A percentile compares a stretch with the other conserved stretches of the same genome.
Conservation (phyloP, 2,797 vertebrate genomes). For the Danio jaintianensis region DNA sequence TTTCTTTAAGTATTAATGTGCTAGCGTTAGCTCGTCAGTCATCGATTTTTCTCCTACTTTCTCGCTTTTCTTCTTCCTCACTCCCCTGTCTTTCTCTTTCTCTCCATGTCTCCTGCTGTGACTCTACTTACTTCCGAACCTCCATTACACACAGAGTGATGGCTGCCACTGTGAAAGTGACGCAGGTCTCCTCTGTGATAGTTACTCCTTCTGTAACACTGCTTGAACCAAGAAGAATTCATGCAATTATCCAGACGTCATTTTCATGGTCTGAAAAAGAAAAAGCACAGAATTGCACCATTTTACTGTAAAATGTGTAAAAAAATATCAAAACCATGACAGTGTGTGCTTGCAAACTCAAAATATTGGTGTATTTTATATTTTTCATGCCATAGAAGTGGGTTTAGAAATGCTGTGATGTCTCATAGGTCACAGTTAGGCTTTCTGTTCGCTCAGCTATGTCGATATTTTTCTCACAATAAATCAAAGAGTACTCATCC, state of each 20-base stretch:
- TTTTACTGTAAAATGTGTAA: not conserved
- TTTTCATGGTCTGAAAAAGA: not conserved
- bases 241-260: conserved; percentile 8
- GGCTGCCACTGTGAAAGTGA: conserved; percentile 30
- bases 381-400: not conserved
- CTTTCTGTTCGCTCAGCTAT: not conserved
- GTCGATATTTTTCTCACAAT: conserved; percentile 18
- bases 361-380: not conserved
- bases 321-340: not conserved
- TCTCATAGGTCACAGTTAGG: not conserved
- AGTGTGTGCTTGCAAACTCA: not conserved
- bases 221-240: conserved; percentile 6
- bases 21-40: conserved; percentile 5
- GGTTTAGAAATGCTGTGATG: not conserved
- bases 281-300: not conserved
- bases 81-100: conserved; percentile 3
- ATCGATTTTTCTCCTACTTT: conserved; percentile 60
- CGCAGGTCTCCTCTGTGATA: not conserved
- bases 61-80: conserved; percentile 26
- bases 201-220: not conserved
- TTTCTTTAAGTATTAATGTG: conserved; percentile 44
- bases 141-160: conserved; percentile 27
- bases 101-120: conserved; percentile 46
- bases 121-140: conserved; percentile 27
- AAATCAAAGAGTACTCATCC: conserved; percentile 4